Evolutionary conservation across 1,140 invertebrate species (phyloP), one percentile per base, ranked within the genome.

Genomic region (Tetramorium parvispinum): DNA sequence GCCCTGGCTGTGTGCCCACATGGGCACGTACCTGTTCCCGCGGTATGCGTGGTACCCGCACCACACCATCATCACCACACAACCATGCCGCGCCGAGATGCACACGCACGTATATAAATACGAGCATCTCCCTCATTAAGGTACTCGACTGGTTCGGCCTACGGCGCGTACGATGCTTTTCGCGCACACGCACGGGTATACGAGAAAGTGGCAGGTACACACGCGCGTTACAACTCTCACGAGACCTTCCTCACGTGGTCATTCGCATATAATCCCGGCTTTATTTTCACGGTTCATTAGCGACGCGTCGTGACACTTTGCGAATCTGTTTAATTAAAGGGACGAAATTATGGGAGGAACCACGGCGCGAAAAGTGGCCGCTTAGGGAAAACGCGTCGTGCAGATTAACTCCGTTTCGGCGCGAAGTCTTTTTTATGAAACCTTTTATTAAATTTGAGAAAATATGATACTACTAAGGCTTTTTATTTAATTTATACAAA

Each of bases 71-170:
- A 18, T 10, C n/a, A 24, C n/a, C 21, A 46, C 65, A 61, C 59
- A 68, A 24, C 10, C 32, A 24, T 11, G 59, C 16, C 40, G 7
- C 1, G 65, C 2, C 24, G 40, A 68, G 73, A 37, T 59, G 71
- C 61, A 57, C 57, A 63, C 76, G 68, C 76, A 24, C 27, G 24
- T 49, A 53, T 43, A 49, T 83, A 73, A 83, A 83, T 68, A 68
- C 77, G 70, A 86, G 27, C 83, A 65, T 86, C 87, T 89, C 83
- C 77, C 87, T 89, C 87, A 87, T 89, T 89, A 89, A 89, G 77
- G 43, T 76, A 82, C 75, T 79, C 88, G 88, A 88, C 87, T 86
- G 88, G 88, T 76, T 85, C 73, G 71, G 66, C 76, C 71, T 46
- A 55, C 71, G 85, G 63, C n/a, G 77, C 18, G 32, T 55, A 68